Percentiles rank a stretch among this genome's conserved stretches.
phyloP scores from a whole-genome alignment of 2,113 vertebrate genomes.

The Vulpes ferrilata region DNA sequence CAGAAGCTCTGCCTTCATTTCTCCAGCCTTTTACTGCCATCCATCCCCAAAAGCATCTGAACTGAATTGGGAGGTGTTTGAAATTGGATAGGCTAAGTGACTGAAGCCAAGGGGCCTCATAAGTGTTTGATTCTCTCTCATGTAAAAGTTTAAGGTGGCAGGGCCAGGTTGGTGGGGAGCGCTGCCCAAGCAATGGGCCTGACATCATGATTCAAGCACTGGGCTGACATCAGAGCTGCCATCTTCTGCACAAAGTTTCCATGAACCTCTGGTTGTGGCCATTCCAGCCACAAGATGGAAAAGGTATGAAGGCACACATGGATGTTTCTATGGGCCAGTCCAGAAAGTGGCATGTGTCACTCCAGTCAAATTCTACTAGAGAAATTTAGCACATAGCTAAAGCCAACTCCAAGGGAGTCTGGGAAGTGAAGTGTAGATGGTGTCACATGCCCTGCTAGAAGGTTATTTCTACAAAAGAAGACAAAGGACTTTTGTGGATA shows the following conservation, averaged over 20 bases:
- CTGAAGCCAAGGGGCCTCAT: neutral
- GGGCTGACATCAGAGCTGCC: neutral
- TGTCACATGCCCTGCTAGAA: neutral
- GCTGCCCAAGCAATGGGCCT: neutral
- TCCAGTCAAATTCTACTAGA: neutral
- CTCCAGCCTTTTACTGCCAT: neutral
- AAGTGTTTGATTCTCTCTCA: neutral
- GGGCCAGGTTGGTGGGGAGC: neutral
- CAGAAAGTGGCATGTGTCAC: neutral
- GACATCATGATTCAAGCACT: neutral
- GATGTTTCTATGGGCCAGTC: neutral
- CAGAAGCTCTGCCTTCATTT: neutral
- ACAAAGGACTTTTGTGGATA: neutral
- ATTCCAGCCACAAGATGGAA: neutral
- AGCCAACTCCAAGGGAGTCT: neutral
- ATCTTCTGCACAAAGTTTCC: neutral
- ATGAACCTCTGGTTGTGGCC: neutral
- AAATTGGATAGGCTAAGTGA: neutral
- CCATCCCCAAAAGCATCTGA: neutral
- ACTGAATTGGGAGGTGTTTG: neutral
- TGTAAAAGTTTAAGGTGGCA: neutral
- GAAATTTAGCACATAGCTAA: neutral
- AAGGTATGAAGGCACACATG: neutral
- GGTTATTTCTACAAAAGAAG: neutral
- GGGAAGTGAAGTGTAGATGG: neutral